A percentile compares a stretch with the other conserved stretches of the same genome.
These are phyloP conservation scores for Rhagonycha lutea DNA, from an alignment of 2,888 invertebrate genomes.

Conservation along the genomic window DNA sequence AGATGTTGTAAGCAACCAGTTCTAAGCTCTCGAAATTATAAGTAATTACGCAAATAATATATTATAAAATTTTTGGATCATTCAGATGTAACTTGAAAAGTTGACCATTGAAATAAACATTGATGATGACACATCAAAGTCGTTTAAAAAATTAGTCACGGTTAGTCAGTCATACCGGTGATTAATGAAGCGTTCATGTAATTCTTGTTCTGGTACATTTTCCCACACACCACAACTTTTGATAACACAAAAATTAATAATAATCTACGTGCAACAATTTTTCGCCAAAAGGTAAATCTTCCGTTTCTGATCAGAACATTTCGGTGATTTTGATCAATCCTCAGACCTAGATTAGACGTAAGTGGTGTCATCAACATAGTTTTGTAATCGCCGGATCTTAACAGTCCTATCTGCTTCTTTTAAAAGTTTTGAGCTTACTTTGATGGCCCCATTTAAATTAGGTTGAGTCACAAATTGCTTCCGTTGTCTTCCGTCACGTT, in stretches of 20 bases:
- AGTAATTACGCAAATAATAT: background rate
- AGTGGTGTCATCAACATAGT: background rate
- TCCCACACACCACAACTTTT: background rate
- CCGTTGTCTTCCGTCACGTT: background rate
- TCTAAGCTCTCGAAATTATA: background rate
- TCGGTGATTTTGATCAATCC: background rate
- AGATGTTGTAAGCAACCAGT: background rate
- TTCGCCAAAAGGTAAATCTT: too few relatives aligned
- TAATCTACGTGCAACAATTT: too few relatives aligned
- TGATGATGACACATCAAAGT: slow-evolving; percentile 8
- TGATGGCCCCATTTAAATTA: background rate
- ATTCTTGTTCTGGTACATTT: background rate
- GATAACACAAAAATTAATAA: background rate
- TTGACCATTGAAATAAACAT: background rate
- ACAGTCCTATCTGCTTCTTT: background rate
- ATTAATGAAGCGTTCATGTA: slow-evolving; percentile 12
- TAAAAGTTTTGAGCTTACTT: background rate
- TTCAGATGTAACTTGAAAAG: background rate
- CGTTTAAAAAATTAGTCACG: slow-evolving; percentile 16
- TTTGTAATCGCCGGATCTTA: background rate
- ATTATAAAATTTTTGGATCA: background rate
- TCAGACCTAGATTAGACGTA: background rate
- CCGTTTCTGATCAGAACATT: background rate
- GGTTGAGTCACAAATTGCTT: background rate
- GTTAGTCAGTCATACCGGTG: slow-evolving; percentile 6